phyloP scores from a whole-genome alignment of 2,888 invertebrate species.

The Microdon myrmicae region DNA sequence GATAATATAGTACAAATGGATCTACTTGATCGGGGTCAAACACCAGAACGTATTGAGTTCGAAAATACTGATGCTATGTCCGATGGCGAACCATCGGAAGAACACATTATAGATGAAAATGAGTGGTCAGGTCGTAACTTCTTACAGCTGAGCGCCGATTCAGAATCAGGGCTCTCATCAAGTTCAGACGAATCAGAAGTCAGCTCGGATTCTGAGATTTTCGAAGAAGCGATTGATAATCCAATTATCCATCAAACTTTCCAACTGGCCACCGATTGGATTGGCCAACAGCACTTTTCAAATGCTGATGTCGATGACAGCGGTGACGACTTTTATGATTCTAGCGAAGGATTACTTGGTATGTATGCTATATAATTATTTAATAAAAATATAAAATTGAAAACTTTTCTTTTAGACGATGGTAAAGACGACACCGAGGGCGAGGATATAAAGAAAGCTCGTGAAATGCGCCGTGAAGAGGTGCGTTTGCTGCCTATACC shows the following conservation, averaged over 20 bases:
- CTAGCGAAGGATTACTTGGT: constrained; percentile 66
- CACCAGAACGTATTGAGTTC: constrained; percentile 84
- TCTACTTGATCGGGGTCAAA: constrained; percentile 69
- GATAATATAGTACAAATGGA: constrained; percentile 62
- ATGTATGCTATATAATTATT: constrained; percentile 7
- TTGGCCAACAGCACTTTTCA: constrained; percentile 69
- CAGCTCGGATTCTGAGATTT: constrained; percentile 73
- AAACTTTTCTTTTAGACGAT: constrained; percentile 59
- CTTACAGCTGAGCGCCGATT: constrained; percentile 80
- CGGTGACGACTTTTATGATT: constrained; percentile 65
- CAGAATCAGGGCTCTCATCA: constrained; percentile 70
- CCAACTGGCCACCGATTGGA: constrained; percentile 77
- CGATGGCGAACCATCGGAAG: constrained; percentile 72
- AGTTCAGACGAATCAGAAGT: constrained; percentile 72
- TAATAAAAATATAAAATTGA: no score
- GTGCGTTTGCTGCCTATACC: constrained; percentile 74
- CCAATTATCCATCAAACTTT: constrained; percentile 72
- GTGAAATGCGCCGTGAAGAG: constrained; percentile 76
- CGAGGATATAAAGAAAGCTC: constrained; percentile 74
- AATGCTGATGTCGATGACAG: constrained; percentile 67
- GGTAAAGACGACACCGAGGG: constrained; percentile 81
- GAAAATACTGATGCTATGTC: constrained; percentile 77
- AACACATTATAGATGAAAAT: constrained; percentile 89
- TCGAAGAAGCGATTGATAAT: constrained; percentile 75
- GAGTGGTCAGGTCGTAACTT: constrained; percentile 96